Base-by-base conservation (phyloP, 2,888 invertebrate species). In the Oasisia sp. region DNA sequence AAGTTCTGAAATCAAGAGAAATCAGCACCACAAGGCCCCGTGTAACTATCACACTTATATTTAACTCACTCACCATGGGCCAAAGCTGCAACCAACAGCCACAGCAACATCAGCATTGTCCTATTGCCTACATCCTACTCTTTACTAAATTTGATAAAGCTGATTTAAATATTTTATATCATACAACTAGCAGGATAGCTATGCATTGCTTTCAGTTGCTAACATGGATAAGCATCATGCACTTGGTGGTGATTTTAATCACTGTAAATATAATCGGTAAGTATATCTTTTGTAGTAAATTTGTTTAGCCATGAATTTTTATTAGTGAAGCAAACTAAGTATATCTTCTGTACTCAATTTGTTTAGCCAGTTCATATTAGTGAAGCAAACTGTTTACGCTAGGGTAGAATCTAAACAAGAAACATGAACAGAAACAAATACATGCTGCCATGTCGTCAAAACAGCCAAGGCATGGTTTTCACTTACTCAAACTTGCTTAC, bases 21-120 rank as follows among this genome's bases (percentile, higher is more conserved):
- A 74, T 27, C 27, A 74, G 74, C 27, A 74, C 74, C 74, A 74
- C 27, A 74, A 27, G 74, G 19, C 74, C 27, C 74, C 0, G n/a
- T 74, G n/a, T 19, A 74, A 74, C 74, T 74, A 74, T 74, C 50
- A 74, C 74, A 27, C 74, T 74, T 74, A 74, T 74, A 74, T 1
- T 27, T 27, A 74, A 19, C 27, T 19, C 74, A 74, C 74, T 74
- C 74, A 74, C 74, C 74, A 74, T 7, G 74, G 74, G 74, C 74
- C 74, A 74, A 74, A 74, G 74, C 74, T 74, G 74, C 74, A 74
- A 74, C n/a, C 27, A 74, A 74, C 19, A 74, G 74, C 74, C 74
- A 74, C 74, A 74, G 74, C 74, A 27, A 74, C 0, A n/a, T 74
- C 74, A 74, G 74, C 7, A 2, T 74, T 27, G 27, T 74, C 27